Base-by-base conservation (phyloP, 1,140 invertebrate species). In the Atta cephalotes region DNA sequence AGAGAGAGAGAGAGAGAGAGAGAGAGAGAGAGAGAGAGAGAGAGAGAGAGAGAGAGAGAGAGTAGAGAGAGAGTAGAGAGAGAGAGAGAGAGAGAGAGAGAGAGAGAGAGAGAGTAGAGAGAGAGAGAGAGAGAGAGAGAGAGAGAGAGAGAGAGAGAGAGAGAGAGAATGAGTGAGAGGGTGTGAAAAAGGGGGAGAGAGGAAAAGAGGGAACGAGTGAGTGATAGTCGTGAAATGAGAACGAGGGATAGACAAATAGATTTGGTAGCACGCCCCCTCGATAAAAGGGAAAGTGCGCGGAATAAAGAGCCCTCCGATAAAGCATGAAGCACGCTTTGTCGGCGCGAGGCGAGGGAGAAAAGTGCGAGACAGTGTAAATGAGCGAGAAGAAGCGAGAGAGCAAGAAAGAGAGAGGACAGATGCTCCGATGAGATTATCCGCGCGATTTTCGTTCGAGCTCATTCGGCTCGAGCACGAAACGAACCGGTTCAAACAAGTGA, bases 251-350 rank as follows among this genome's bases (percentile, higher is more conserved):
- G 45, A 56, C 63, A 66, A 78, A 60, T 80, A 58, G 35, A 85
- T 68, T 66, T 35, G 80, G 70, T 84, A 74, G 70, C 80, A 79
- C 70, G 70, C 70, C 70, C 70, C 56, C 65, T 49, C 39, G 63
- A 62, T 81, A 86, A 86, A 81, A 80, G 63, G 51, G 78, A 86
- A 86, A 84, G 80, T 84, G 70, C 70, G 70, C 80, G 80, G 56
- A 35, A 45, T 21, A 49, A 76, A 62, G 70, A 84, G 80, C 70
- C 56, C 80, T 84, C 53, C 66, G 39, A 21, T 74, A 49, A 39
- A 10, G 56, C 58, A 28, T 25, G 49, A 35, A 74, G 31, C 56
- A 25, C 18, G 68, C 39, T 84, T 84, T 63, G 80, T 84, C 80
- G 70, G 18, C 39, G 56, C n/a, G 70, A 51, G 18, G 7, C n/a